Conservation (phyloP, 53 echinoderm and acorn worm species). For the Patiria pectinifera region DNA sequence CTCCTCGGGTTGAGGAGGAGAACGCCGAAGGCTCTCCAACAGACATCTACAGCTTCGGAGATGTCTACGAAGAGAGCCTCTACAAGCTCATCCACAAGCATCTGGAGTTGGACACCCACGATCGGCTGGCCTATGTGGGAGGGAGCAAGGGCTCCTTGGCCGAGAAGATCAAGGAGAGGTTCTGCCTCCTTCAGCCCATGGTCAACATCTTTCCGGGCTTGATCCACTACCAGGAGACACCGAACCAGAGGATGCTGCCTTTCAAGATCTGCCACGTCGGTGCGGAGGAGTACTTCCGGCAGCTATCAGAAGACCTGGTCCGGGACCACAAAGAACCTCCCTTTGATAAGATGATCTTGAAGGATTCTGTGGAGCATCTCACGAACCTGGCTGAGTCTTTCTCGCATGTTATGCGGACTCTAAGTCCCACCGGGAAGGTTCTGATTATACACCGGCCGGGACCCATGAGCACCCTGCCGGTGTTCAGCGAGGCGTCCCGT, state of each 20-base stretch:
- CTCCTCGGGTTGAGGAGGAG: neutral
- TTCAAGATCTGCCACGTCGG: slow-evolving; percentile 93
- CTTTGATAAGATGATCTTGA: slow-evolving; percentile 93
- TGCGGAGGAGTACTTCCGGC: slow-evolving; percentile 95
- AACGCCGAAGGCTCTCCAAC: slow-evolving; percentile 39
- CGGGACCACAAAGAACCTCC: slow-evolving; percentile 78
- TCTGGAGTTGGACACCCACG: slow-evolving; percentile 94
- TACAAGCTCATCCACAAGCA: slow-evolving; percentile 96
- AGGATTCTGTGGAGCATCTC: slow-evolving; percentile 91
- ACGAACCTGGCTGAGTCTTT: slow-evolving; percentile 81
- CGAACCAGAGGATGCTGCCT: slow-evolving; percentile 85
- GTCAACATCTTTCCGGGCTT: slow-evolving; percentile 96
- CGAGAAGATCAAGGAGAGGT: slow-evolving; percentile 87
- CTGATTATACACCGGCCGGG: slow-evolving; percentile 92
- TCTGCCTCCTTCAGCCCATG: slow-evolving; percentile 96
- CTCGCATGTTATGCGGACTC: slow-evolving; percentile 83
- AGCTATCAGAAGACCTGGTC: slow-evolving; percentile 69
- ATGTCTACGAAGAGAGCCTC: slow-evolving; percentile 86
- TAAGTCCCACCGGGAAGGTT: slow-evolving; percentile 78
- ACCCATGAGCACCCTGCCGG: slow-evolving; percentile 94
- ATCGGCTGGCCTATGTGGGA: slow-evolving; percentile 94
- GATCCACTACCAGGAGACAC: slow-evolving; percentile 96
- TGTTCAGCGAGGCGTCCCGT: slow-evolving; percentile 83
- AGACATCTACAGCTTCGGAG: slow-evolving; percentile 91
- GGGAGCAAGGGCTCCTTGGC: slow-evolving; percentile 87